These are phyloP conservation scores for Sinosuthora webbiana DNA, from an alignment of 2,113 vertebrate genomes.

Conservation along the genomic window DNA sequence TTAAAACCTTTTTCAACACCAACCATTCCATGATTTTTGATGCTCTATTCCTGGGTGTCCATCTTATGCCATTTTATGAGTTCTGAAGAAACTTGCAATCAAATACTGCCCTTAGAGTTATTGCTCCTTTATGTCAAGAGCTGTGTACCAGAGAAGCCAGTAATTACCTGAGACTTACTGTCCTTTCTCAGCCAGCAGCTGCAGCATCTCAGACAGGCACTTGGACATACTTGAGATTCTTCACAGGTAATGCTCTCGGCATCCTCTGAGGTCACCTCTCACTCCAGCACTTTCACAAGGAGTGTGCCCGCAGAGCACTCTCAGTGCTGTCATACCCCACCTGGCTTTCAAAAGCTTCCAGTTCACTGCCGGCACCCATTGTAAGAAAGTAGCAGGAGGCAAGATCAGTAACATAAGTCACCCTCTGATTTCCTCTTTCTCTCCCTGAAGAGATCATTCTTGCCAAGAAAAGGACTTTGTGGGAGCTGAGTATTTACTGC, in stretches of 20 bases:
- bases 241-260: neutral
- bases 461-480: neutral
- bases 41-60: neutral
- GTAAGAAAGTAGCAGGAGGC: neutral
- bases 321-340: neutral
- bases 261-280: neutral
- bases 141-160: neutral
- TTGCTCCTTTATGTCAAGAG: fast-evolving
- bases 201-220: neutral
- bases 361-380: neutral
- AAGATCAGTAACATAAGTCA: neutral
- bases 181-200: neutral
- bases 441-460: neutral
- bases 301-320: neutral
- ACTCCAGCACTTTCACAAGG: neutral
- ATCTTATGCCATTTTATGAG: fast-evolving
- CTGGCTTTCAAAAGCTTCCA: neutral
- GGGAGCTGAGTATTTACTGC: constrained; percentile 16
- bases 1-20: neutral
- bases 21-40: neutral
- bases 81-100: neutral
- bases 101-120: neutral
- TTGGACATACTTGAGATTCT: neutral
- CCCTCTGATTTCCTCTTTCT: neutral
- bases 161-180: neutral